Conservation (phyloP, 1,140 invertebrate species). For the Polyergus mexicanus region DNA sequence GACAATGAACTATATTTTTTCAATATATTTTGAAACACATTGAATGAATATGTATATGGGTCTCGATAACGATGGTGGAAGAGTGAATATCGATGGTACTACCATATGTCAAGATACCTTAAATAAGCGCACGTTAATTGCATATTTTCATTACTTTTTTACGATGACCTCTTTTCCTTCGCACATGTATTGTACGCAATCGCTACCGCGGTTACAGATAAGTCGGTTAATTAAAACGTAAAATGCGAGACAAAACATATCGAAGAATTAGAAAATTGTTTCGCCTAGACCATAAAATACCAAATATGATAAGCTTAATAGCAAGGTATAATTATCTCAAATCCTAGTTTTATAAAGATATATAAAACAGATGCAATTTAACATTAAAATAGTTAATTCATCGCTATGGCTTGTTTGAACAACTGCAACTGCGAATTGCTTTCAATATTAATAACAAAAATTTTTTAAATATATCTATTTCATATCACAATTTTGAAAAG, state of each 20-base stretch:
- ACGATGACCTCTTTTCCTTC: conserved; percentile 13
- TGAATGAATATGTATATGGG: conserved; percentile 8
- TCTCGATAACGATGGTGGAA: conserved; percentile 31
- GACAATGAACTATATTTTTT: background rate
- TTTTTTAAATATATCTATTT: no score
- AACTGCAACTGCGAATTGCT: no score
- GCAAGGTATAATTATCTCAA: background rate
- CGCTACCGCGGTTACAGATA: conserved; percentile 12
- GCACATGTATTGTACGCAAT: conserved; percentile 17
- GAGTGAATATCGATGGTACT: background rate
- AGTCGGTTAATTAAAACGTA: background rate
- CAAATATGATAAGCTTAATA: background rate
- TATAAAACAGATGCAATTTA: background rate
- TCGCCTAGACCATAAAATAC: background rate
- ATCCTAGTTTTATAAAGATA: background rate
- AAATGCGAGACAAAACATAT: background rate
- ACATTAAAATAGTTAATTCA: no score
- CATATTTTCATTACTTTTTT: conserved; percentile 42
- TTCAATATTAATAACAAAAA: no score
- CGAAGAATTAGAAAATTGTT: background rate
- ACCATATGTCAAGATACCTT: conserved; percentile 8
- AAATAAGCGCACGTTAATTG: conserved; percentile 9
- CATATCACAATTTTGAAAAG: no score
- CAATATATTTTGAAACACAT: background rate
- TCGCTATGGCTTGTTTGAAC: no score